Base-by-base conservation (phyloP, 2,113 vertebrate genomes). In the Aldabrachelys gigantea region DNA sequence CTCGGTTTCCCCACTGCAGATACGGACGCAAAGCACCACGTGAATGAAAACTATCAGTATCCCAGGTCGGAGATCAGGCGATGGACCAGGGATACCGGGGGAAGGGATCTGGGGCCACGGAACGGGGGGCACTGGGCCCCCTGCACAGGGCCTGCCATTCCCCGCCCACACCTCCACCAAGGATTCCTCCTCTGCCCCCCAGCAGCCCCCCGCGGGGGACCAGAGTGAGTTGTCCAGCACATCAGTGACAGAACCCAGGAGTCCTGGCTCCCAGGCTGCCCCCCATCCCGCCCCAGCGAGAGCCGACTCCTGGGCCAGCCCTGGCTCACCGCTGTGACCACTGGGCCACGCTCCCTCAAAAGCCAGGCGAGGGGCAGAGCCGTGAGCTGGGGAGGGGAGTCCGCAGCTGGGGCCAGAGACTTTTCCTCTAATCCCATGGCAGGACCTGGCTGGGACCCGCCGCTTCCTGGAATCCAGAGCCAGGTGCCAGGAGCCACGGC, bases 381-480 rank as follows among this genome's bases (percentile, higher is more conserved):
- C 27, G 2, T 27, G 4, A 12, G 57, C 57, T 59, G 7, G 53
- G 50, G 24, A 13, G 1, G 6, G 50, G 82, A 79, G n/a, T 0
- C 0, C 1, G 41, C 88, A 89, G 90, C 90, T 84, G 85, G 83
- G 9, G 56, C 49, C 8, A 27, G 80, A 21, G 95, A 94, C 96
- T 96, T 96, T 95, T 96, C 92, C 96, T 96, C 96, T 94, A 96
- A 96, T 94, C 92, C 92, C 53, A 85, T 4, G 7, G 88, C 94
- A 95, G 90, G 94, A 95, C 94, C 95, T 96, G 95, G 95, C 89
- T 16, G 50, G 62, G 89, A 89, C 89, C 80, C 2, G 96, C 81
- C 95, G 88, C 94, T 97, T 96, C 97, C 96, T 97, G 96, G 97
- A 97, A 97, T 96, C 94, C 96, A 24, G 88, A 0, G 53, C 80